Percentiles rank a stretch among this genome's conserved stretches.
phyloP scores from a whole-genome alignment of 2,113 vertebrate species.

The Psilopogon haemacephalus region DNA sequence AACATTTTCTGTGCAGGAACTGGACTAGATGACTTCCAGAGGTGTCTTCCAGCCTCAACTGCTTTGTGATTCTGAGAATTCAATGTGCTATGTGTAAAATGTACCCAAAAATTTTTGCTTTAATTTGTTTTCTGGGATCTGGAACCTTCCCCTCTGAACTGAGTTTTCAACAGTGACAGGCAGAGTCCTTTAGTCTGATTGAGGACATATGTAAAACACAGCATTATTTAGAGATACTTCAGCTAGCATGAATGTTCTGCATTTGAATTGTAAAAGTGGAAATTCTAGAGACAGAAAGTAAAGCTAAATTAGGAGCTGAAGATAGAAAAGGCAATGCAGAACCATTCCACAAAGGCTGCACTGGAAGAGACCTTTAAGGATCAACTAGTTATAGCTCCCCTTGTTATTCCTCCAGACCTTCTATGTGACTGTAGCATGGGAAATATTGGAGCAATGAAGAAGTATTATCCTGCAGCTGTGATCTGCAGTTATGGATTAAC shows the following conservation, averaged over 20 bases:
- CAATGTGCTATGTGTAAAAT: fast-evolving
- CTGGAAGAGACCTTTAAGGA: not conserved
- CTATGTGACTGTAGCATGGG: not conserved
- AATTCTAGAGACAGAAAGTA: not conserved
- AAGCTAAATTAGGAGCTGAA: not conserved
- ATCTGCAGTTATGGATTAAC: not conserved
- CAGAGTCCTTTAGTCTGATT: not conserved
- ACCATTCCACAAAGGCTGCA: not conserved
- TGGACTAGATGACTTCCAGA: not conserved
- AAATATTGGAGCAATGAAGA: not conserved
- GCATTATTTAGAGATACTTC: not conserved
- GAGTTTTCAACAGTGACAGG: not conserved
- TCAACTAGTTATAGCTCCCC: not conserved
- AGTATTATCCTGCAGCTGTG: not conserved
- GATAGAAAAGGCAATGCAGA: not conserved
- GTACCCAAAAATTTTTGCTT: not conserved
- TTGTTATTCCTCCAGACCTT: not conserved
- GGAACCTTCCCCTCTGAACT: not conserved
- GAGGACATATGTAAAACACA: not conserved
- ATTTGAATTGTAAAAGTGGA: not conserved
- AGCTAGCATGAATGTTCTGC: not conserved
- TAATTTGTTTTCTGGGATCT: not conserved
- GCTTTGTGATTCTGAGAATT: not conserved
- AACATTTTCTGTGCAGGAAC: too few relatives aligned
- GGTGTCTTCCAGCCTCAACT: not conserved